Evolutionary conservation across 2,888 invertebrate genomes (phyloP), one percentile per base, ranked within the genome.

Genomic region (Amphipyra tragopoginis): DNA sequence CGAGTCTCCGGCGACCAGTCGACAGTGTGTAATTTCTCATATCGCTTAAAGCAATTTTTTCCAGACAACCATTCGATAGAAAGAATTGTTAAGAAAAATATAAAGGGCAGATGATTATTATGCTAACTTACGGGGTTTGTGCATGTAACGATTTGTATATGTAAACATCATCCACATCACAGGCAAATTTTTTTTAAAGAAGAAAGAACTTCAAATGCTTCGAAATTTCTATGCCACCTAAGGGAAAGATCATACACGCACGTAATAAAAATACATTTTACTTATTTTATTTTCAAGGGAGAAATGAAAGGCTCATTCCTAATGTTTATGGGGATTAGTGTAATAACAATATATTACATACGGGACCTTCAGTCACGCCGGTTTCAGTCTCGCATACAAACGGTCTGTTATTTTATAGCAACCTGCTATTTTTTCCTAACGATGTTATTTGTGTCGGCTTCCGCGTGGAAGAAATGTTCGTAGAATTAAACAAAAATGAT

Each of bases 201-300:
- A n/a, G n/a, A n/a, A n/a, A n/a, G n/a, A n/a, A n/a, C n/a, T n/a
- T n/a, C 21, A 21, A 21, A 21, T 21, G 21, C 21, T 2, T 21
- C 21, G 29, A 29, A 5, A 5, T 29, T 29, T 2, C 29, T 5
- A 29, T n/a, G n/a, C 4, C 29, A 29, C 5, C 2, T 5, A 29
- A 29, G 29, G 29, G 5, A 29, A 29, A 5, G 29, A 29, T 29
- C 29, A 29, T 36, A 2, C 9, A 36, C 36, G 36, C 36, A 10
- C 29, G 29, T 36, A 10, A 36, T 36, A 36, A 36, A 9, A 33
- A 10, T 34, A 2, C 33, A 7, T 42, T 43, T 15, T 34, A 34
- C 42, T 42, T 52, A 52, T 52, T 52, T 44, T 21, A 44, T 44
- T 44, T 36, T 44, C 44, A 44, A 44, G 11, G 10, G 13, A 44